Evolutionary conservation across 2,888 invertebrate genomes (phyloP), one percentile per base, ranked within the genome.

Genomic region (Cetonia aurata): DNA sequence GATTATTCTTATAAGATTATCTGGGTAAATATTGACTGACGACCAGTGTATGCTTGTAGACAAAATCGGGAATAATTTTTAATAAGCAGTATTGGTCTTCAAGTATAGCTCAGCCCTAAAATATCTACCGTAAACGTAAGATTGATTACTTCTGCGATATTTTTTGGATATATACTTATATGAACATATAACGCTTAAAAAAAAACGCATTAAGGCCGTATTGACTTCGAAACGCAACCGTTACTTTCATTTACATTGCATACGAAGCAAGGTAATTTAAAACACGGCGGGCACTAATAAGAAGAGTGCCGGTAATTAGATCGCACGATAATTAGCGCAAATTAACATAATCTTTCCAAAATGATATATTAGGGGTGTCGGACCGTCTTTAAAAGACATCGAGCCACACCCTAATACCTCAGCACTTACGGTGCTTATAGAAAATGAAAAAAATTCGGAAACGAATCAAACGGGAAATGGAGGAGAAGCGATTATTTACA

Each of bases 221-320:
- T 62, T 6, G 31, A 57, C 10, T 12, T 46, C 46, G 46, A 67
- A 69, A 37, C 53, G 46, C 46, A 17, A 25, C 53, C 69, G 60
- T 52, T 69, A 60, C n/a, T 53, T 52, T 52, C 60, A 69, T 62
- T 69, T 62, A 42, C 62, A n/a, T n/a, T 10, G 17, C 12, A 15
- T 4, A n/a, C 8, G 55, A 42, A 31, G 33, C 13, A 17, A 46
- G 15, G 62, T 42, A 69, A 69, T 69, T 69, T 60, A 55, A 62
- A 62, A 53, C 62, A 53, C 69, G 60, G 69, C 69, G 53, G 69
- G 69, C 62, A 69, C 62, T 62, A 69, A 69, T 53, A 69, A 69
- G 42, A 60, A 69, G 53, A 31, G 17, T 53, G 15, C 41, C 62
- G 42, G 42, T 69, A 69, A 69, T 69, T 69, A 69, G 69, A 62